A percentile compares a stretch with the other conserved stretches of the same genome.
These are phyloP conservation scores for Argyrosomus japonicus DNA, from an alignment of 2,113 vertebrate genomes.

Conservation along the genomic window DNA sequence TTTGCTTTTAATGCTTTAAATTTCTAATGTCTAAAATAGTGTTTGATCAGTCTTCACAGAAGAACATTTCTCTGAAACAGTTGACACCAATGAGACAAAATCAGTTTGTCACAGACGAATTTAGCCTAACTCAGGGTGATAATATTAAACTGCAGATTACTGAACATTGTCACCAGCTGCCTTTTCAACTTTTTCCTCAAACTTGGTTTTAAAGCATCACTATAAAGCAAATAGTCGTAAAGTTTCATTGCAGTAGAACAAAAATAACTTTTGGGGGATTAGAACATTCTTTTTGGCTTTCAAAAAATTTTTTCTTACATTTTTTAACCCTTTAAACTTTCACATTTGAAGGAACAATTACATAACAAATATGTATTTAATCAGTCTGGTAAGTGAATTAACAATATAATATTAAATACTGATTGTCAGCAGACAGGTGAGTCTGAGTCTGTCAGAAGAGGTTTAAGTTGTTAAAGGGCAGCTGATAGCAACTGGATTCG, in stretches of 20 bases:
- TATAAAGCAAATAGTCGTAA: not conserved
- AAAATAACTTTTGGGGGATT: not conserved
- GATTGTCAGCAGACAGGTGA: not conserved
- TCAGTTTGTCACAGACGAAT: not conserved
- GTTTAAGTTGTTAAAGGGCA: constrained; percentile 3
- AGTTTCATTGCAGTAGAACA: not conserved
- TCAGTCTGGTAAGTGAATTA: not conserved
- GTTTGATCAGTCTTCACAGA: constrained; percentile 27
- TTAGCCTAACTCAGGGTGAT: not conserved
- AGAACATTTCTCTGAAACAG: constrained; percentile 26
- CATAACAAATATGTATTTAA: not conserved
- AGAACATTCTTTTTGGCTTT: not conserved
- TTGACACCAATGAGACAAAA: not conserved
- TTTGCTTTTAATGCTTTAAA: constrained; percentile 14
- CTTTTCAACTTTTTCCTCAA: not conserved
- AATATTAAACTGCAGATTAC: not conserved
- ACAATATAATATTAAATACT: not conserved
- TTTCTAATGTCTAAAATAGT: not conserved
- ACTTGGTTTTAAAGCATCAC: not conserved
- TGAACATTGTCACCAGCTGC: not conserved
- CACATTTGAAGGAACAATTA: not conserved
- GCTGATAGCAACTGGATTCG: not conserved
- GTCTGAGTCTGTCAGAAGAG: not conserved
- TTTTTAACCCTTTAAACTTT: not conserved
- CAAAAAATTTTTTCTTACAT: not conserved